A percentile compares a stretch with the other conserved stretches of the same genome.
These are phyloP conservation scores for Nothoprocta perdicaria DNA, from an alignment of 2,113 vertebrate genomes.

Conservation along the genomic window DNA sequence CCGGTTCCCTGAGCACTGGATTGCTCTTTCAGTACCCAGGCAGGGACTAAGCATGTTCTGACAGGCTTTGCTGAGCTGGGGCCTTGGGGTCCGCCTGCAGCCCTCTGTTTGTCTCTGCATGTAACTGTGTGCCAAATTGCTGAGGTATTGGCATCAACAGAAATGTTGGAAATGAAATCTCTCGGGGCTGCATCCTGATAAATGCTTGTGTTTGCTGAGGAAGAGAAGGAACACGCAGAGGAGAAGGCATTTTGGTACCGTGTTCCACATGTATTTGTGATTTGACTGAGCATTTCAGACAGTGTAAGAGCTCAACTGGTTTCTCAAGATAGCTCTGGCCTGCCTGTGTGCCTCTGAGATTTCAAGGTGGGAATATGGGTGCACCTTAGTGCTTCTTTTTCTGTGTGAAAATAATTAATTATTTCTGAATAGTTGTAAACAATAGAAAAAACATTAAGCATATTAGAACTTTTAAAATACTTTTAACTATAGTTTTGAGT, in stretches of 20 bases:
- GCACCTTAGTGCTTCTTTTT: not conserved
- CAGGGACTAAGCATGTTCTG: fast-evolving
- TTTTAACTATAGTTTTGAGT: not conserved
- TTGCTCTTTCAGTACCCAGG: fast-evolving
- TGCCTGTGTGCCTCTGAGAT: not conserved
- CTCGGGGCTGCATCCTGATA: not conserved
- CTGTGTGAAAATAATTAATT: not conserved
- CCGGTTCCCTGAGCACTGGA: not conserved
- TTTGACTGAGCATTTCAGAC: not conserved
- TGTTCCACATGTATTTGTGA: not conserved
- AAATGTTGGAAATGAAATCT: not conserved
- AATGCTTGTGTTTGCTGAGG: not conserved
- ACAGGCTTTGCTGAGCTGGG: not conserved
- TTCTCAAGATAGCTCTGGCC: not conserved
- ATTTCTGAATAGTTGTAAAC: not conserved
- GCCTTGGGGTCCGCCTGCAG: not conserved
- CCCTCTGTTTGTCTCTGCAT: not conserved
- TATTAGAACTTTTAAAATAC: not conserved
- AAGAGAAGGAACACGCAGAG: not conserved
- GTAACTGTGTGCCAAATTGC: not conserved
- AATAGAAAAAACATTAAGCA: not conserved
- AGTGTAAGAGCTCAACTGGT: not conserved
- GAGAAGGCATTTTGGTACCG: not conserved
- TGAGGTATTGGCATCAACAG: not conserved
- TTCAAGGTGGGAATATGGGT: not conserved